Evolutionary conservation across 2,888 invertebrate species (phyloP), one percentile per base, ranked within the genome.

Genomic region (Incurvaria masculella): DNA sequence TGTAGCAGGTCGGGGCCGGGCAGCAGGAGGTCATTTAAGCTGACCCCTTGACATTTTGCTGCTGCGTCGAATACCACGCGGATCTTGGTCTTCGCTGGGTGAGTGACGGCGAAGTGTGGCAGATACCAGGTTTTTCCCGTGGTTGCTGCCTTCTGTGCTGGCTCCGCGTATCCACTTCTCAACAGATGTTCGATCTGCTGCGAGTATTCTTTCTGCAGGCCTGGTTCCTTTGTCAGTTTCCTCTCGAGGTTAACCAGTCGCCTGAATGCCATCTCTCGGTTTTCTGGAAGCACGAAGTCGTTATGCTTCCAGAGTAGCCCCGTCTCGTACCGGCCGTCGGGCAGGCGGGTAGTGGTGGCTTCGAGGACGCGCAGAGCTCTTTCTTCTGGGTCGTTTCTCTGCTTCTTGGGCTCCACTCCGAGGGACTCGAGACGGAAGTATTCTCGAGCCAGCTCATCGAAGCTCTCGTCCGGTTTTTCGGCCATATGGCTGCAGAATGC

Each of bases 61-160:
- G 56, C 54, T 0, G 55, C 54, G 38, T 55, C 54, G 33, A 49
- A 49, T n/a, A 44, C 47, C 2, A 48, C 19, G 27, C 52, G 8
- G 1, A 49, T 16, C 16, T 49, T 51, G 2, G 11, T 46, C 46
- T 43, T 51, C 42, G 33, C 40, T 4, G 54, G 46, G 21, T 56
- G 47, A 5, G 44, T 27, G 5, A 57, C 53, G 0, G 53, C 52
- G 21, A 55, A 57, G 40, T 55, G 57, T 2, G 55, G 52, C 14
- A 54, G 33, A 6, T 51, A 54, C 52, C 51, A 55, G 0, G 42
- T 48, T 6, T 46, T 18, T 2, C n/a, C 39, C 11, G 27, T 23
- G 16, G 20, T 23, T 14, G 47, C 19, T 6, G 47, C 40, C 4
- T n/a, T n/a, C n/a, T n/a, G n/a, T n/a, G n/a, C n/a, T n/a, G 16